These are phyloP conservation scores for Miltochrista miniata DNA, from an alignment of 2,888 invertebrate genomes.

Conservation along the genomic window DNA sequence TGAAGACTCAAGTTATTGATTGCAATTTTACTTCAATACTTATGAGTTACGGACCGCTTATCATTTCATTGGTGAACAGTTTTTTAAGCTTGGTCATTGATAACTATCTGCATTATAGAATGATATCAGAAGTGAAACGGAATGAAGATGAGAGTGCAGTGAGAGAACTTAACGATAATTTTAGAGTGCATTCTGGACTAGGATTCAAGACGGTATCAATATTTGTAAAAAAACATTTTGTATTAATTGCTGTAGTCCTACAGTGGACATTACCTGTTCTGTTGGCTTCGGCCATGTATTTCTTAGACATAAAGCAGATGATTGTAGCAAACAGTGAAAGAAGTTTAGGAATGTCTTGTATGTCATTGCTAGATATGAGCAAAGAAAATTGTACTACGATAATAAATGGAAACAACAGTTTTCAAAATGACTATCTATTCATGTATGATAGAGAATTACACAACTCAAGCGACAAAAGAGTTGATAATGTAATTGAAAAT, in stretches of 20 bases:
- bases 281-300: conserved; percentile 65
- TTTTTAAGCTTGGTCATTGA: conserved; percentile 70
- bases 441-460: conserved; percentile 46
- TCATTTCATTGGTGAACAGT: conserved; percentile 71
- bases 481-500: conserved; percentile 55
- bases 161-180: conserved; percentile 43
- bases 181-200: conserved; percentile 21
- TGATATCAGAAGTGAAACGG: conserved; percentile 52
- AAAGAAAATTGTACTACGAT: conserved; percentile 48
- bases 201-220: conserved; percentile 25
- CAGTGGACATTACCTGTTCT: conserved; percentile 72
- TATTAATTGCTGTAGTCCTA: conserved; percentile 54
- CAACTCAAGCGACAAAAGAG: conserved; percentile 44
- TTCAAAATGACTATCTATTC: conserved; percentile 56
- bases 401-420: conserved; percentile 36
- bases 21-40: conserved; percentile 61
- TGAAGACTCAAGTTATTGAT: conserved; percentile 31
- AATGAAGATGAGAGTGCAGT: conserved; percentile 60
- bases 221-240: conserved; percentile 61
- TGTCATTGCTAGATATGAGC: conserved; percentile 58
- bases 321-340: conserved; percentile 42
- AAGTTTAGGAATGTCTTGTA: conserved; percentile 52
- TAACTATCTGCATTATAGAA: conserved; percentile 73
- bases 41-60: conserved; percentile 66
- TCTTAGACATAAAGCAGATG: conserved; percentile 59